Conservation (phyloP, 1,140 invertebrate genomes). For the Drosophila mauritiana region DNA sequence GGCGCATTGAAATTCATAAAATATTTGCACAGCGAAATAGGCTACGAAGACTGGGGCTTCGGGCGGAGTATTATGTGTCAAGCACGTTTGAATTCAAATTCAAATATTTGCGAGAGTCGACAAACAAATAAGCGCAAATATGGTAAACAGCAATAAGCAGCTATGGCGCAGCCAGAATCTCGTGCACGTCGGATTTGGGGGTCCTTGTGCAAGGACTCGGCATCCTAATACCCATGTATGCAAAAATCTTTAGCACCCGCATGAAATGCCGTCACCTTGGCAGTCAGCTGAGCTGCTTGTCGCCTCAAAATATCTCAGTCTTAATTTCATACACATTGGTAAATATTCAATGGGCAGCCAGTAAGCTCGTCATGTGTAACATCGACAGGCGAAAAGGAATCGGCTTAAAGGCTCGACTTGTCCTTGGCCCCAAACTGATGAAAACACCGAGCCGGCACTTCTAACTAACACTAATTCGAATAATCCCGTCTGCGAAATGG, state of each 20-base stretch:
- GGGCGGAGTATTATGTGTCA: constrained; percentile 78
- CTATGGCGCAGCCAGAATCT: constrained; percentile 20
- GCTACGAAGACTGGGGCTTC: constrained; percentile 57
- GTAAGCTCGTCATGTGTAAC: constrained; percentile 5
- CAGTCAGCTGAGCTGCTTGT: constrained; percentile 48
- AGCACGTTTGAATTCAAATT: constrained; percentile 82
- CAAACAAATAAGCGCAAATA: constrained; percentile 81
- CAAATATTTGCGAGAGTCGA: constrained; percentile 77
- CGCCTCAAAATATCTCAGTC: constrained; percentile 20
- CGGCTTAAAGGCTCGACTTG: constrained; percentile 37
- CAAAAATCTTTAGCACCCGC: constrained; percentile 30
- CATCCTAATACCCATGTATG: neutral
- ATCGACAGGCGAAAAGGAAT: constrained; percentile 5
- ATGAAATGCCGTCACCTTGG: constrained; percentile 46
- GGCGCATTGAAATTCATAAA: constrained; percentile 81
- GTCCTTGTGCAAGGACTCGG: constrained; percentile 4
- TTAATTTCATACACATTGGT: constrained; percentile 43
- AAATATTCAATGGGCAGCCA: constrained; percentile 20
- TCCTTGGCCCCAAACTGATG: constrained; percentile 36
- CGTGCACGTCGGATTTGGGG: constrained; percentile 22
- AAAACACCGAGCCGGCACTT: constrained; percentile 20
- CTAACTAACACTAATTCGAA: constrained; percentile 23
- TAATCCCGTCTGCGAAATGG: constrained; percentile 63
- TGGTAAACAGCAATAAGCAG: constrained; percentile 79
- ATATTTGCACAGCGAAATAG: constrained; percentile 78